These are phyloP conservation scores for Ellobius talpinus DNA, from an alignment of 2,113 vertebrate species.

Conservation along the genomic window DNA sequence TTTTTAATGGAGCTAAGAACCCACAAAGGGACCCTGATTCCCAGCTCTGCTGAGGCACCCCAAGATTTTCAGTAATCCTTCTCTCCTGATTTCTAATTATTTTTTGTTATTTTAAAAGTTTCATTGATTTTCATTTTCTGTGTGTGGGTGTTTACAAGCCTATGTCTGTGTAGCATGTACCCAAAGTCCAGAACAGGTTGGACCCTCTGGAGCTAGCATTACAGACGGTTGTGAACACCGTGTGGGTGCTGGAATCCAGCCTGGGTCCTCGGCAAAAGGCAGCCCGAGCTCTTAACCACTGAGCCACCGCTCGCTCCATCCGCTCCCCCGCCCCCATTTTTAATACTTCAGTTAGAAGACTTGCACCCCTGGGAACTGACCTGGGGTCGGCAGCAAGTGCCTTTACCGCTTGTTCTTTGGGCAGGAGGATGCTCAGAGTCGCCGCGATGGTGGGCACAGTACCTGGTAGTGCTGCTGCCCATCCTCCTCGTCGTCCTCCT, in stretches of 20 bases:
- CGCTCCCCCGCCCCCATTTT: neutral
- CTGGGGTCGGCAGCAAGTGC: neutral
- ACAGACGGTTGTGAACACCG: neutral
- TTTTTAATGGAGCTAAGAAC: neutral
- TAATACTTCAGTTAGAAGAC: neutral
- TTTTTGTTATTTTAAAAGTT: neutral
- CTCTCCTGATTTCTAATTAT: neutral
- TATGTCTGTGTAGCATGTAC: neutral
- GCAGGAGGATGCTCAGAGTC: neutral
- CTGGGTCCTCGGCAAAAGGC: neutral
- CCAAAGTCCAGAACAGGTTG: neutral
- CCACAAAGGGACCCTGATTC: neutral
- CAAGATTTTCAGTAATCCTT: neutral
- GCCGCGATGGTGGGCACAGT: neutral
- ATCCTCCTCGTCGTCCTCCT: conserved; percentile 12
- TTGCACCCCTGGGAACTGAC: neutral
- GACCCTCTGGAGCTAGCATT: too few species aligned
- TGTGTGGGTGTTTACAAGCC: neutral
- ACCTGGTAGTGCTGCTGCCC: neutral
- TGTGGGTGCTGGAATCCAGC: neutral
- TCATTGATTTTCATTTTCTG: neutral
- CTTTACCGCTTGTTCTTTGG: neutral
- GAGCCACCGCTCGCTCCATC: neutral
- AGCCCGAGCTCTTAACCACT: neutral
- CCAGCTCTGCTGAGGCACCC: neutral